phyloP scores from a whole-genome alignment of 2,797 vertebrate genomes.

The Corythornis leucogaster region DNA sequence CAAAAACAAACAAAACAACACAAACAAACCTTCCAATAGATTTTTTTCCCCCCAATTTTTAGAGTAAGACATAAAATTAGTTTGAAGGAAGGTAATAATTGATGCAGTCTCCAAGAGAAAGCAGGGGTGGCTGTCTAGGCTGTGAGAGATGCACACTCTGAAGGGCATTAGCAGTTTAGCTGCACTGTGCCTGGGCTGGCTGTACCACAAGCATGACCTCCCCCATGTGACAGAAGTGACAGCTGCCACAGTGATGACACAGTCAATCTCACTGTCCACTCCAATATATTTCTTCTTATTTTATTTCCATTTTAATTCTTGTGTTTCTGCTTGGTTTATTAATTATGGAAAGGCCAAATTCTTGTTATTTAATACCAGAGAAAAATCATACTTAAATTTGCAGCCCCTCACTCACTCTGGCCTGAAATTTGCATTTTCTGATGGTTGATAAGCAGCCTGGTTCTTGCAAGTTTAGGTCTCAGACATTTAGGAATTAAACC shows the following conservation, averaged over 20 bases:
- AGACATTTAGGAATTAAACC: constrained; percentile 1
- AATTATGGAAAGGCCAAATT: background rate
- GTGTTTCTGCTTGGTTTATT: background rate
- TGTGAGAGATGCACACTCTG: background rate
- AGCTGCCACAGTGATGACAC: background rate
- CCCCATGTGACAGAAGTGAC: rapidly evolving
- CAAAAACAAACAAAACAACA: too few relatives aligned
- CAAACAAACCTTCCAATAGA: background rate
- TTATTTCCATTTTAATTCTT: background rate
- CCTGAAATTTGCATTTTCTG: constrained; percentile 6
- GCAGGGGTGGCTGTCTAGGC: too few relatives aligned
- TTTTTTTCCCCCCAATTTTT: background rate
- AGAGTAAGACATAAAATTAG: background rate
- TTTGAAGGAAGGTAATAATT: background rate
- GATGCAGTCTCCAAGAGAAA: background rate
- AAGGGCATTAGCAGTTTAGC: background rate
- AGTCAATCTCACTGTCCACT: background rate
- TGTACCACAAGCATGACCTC: background rate
- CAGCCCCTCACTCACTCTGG: background rate
- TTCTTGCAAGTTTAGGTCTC: background rate
- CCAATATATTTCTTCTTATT: background rate
- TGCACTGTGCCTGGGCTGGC: background rate
- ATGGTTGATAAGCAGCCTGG: background rate
- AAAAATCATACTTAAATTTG: background rate
- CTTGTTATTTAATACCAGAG: background rate